Evolutionary conservation across 2,888 invertebrate genomes (phyloP), one percentile per base, ranked within the genome.

Genomic region (Nymphalis urticae): DNA sequence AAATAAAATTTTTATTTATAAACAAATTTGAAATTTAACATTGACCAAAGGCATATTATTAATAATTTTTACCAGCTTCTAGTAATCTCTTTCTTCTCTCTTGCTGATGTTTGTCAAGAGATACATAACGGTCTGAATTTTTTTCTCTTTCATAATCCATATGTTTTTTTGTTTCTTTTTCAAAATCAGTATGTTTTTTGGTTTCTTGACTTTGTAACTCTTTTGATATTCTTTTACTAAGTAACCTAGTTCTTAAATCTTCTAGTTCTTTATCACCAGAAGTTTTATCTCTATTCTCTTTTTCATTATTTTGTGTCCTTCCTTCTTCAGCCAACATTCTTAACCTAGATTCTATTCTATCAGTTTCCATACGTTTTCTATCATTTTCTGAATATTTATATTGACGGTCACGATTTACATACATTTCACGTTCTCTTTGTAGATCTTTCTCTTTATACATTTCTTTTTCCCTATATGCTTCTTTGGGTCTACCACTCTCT

Each of bases 161-260:
- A 68, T 87, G 74, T 76, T 83, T 75, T 85, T 93, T 93, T 8
- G 82, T 79, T 50, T 89, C 89, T 74, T 85, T 91, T 17, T 94
- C 94, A 54, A 93, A 88, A 68, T 94, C 94, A 70, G 90, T 85
- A 67, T 86, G 75, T 76, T 82, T 87, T 72, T 85, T 87, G 50
- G 81, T 74, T 68, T 92, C 88, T 73, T 94, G 93, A 70, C 82
- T 93, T 68, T 94, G 94, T 67, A 94, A 93, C 69, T 95, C 95
- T 78, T 95, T 96, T 80, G 93, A 94, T 85, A 94, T 95, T 76
- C 95, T 90, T 85, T 96, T 96, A 82, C 95, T 95, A 27, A 96
- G 83, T 74, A 96, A 88, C 79, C 96, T 94, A 77, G 95, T 96
- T 76, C 97, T 93, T 80, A 97, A 90, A 86, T 97, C 97, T 82